phyloP scores from a whole-genome alignment of 2,888 invertebrate genomes.

The Hypolimnas misippus region DNA sequence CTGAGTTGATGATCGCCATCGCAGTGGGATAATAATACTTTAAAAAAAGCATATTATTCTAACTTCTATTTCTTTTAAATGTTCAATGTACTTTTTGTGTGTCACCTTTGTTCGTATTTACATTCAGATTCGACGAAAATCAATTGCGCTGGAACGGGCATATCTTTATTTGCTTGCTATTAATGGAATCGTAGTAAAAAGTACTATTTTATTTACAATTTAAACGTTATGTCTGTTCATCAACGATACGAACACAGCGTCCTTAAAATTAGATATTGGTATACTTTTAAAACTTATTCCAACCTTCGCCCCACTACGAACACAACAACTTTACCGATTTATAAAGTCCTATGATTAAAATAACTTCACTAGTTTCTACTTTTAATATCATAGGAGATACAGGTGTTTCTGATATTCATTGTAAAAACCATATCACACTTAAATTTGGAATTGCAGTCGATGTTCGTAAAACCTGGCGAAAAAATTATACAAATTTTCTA shows the following conservation, averaged over 20 bases:
- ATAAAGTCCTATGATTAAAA: slow-evolving; percentile 35
- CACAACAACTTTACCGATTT: slow-evolving; percentile 33
- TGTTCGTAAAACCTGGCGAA: slow-evolving; percentile 48
- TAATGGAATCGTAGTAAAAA: too few species aligned
- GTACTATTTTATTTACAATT: too few species aligned
- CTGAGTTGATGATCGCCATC: too few species aligned
- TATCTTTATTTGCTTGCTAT: too few species aligned
- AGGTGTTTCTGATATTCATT: slow-evolving; percentile 34
- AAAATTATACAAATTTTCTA: slow-evolving; percentile 45
- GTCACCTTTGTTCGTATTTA: too few species aligned
- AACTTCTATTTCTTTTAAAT: too few species aligned
- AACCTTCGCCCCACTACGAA: slow-evolving; percentile 29
- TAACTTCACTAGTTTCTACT: slow-evolving; percentile 25
- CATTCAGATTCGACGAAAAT: too few species aligned
- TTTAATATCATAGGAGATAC: slow-evolving; percentile 32
- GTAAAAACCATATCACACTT: slow-evolving; percentile 46
- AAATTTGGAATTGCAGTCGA: slow-evolving; percentile 44
- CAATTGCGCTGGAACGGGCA: too few species aligned
- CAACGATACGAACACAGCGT: neutral
- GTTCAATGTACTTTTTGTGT: too few species aligned
- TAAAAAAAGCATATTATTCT: too few species aligned
- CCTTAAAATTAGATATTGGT: slow-evolving; percentile 3
- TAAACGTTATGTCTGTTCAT: too few species aligned
- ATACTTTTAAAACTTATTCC: slow-evolving; percentile 30
- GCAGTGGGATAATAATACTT: too few species aligned